phyloP scores from a whole-genome alignment of 2,888 invertebrate species.

The Synanthedon andrenaeformis region DNA sequence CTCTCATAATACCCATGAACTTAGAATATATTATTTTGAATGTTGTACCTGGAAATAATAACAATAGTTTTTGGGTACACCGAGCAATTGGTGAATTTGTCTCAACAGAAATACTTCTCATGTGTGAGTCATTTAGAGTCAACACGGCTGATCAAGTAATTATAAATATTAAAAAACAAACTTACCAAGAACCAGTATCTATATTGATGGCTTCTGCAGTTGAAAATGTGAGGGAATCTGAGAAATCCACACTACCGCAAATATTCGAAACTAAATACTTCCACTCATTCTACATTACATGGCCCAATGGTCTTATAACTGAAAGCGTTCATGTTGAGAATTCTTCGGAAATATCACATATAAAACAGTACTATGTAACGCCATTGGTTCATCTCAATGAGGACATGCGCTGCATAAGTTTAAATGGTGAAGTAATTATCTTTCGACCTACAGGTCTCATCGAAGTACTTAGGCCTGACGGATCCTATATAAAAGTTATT shows the following conservation, averaged over 20 bases:
- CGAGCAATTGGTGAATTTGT: conserved; percentile 35
- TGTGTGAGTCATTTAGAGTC: conserved; percentile 49
- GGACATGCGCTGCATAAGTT: conserved; percentile 48
- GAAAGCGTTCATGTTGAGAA: conserved; percentile 45
- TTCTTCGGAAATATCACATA: conserved; percentile 38
- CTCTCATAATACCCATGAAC: conserved; percentile 46
- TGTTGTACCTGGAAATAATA: conserved; percentile 36
- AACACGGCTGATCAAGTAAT: conserved; percentile 39
- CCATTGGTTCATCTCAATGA: conserved; percentile 24
- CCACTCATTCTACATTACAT: conserved; percentile 43
- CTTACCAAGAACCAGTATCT: conserved; percentile 19
- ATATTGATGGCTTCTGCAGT: conserved; percentile 8
- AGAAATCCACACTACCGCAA: conserved; percentile 9
- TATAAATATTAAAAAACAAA: conserved; percentile 45
- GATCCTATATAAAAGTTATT: conserved; percentile 37
- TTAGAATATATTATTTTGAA: conserved; percentile 42
- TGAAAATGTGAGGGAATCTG: conserved; percentile 13
- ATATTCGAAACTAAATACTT: conserved; percentile 26
- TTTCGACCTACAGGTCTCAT: conserved; percentile 37
- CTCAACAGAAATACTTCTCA: conserved; percentile 20
- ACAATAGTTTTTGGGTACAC: conserved; percentile 51
- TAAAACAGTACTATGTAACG: conserved; percentile 41
- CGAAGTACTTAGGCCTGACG: conserved; percentile 43
- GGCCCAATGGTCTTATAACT: conserved; percentile 56
- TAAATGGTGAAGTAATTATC: conserved; percentile 52